Conservation (phyloP, 2,797 vertebrate species). For the Anolis apletophallus region DNA sequence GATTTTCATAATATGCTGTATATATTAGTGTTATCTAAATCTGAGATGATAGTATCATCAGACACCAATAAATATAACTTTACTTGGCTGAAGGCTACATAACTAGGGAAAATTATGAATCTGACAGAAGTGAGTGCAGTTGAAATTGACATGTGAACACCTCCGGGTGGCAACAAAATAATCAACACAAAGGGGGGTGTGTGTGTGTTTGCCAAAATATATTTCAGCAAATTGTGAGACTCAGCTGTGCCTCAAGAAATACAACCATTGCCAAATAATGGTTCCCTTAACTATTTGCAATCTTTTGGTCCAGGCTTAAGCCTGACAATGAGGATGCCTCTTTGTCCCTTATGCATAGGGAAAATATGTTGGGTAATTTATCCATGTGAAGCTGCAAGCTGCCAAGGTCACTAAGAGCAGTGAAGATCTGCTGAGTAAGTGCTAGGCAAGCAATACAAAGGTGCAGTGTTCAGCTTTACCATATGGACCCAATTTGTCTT, state of each 20-base stretch:
- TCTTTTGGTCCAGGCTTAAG: neutral
- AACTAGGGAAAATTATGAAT: neutral
- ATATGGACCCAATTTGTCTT: slow-evolving; percentile 58
- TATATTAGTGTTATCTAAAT: neutral
- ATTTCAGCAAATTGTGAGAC: neutral
- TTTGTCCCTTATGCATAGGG: neutral
- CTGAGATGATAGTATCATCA: neutral
- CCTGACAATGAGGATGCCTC: slow-evolving; percentile 16
- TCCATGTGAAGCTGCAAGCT: neutral
- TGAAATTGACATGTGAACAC: neutral
- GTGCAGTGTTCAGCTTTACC: slow-evolving; percentile 32
- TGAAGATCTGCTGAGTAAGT: slow-evolving; percentile 38
- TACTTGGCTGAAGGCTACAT: neutral
- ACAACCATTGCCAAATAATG: neutral
- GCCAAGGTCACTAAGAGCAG: slow-evolving; percentile 52
- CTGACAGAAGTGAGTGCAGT: neutral
- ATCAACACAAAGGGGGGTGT: neutral
- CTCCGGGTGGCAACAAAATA: neutral
- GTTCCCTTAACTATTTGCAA: neutral
- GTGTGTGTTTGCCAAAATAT: neutral
- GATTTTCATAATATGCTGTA: neutral
- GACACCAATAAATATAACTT: neutral
- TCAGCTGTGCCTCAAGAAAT: neutral
- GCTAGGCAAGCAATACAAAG: slow-evolving; percentile 43
- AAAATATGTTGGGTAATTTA: neutral